Base-by-base conservation (phyloP, 2,113 vertebrate genomes). In the Clinocottus analis region DNA sequence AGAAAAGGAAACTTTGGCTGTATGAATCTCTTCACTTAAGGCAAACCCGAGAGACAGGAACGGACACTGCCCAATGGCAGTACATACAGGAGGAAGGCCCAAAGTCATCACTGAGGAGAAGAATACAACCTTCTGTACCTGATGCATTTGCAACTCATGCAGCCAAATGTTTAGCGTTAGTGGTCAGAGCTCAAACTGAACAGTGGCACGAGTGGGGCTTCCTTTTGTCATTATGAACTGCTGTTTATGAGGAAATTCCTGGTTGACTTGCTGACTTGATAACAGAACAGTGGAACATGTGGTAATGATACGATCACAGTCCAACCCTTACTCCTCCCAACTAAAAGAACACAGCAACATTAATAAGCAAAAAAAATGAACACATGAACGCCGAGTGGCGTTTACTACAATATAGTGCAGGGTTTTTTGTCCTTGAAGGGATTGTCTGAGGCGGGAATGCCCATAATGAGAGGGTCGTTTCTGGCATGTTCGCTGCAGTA, bases 401-500 rank as follows among this genome's bases (percentile, higher is more conserved):
- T 77, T 62, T 60, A 95, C 94, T 99, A 99, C 88, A 99, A 94
- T 91, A 99, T 95, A 93, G 93, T 94, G 91, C 98, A 99, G 59
- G 97, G 95, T 68, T 98, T 99, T 93, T 98, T 99, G 93, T 99
- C 98, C 95, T 99, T 99, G 95, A 99, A 99, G 53, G 97, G 98
- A 93, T 99, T 99, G 93, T 99, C 98, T 1, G 98, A 99, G 7
- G 97, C 89, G 0, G 97, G 97, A 5, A 99, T 98, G 19, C 97
- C 97, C 85, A 96, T 95, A 5, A 99, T 96, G 82, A 99, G 75
- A 0, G 97, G 97, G 79, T 99, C 98, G 3, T 94, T 96, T 86
- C 95, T 97, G 90, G 96, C 97, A 0, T 97, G 95, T 55, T 98
- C 96, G 71, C 90, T 96, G 33, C 98, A 99, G 93, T 97, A 99